Percentiles rank a stretch among this genome's conserved stretches.
Evolutionary conservation across 2,888 invertebrate genomes (phyloP).

Genomic region (Cinara cedri): DNA sequence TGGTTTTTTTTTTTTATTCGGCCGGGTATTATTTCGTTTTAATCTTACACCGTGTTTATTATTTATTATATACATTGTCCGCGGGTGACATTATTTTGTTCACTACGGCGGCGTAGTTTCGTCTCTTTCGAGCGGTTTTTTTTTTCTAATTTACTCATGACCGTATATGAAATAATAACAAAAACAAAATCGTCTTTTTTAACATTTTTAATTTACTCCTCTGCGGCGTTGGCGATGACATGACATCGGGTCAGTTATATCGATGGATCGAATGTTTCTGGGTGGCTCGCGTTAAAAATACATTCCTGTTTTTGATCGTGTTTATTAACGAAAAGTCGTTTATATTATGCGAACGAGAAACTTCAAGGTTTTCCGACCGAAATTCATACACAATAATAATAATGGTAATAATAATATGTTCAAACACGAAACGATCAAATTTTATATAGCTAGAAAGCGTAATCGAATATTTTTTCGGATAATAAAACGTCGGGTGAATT

Average conservation of each 20-base stretch:
- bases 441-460: conserved; percentile 18
- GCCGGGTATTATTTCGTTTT: too few relatives aligned
- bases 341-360: background rate
- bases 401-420: conserved; percentile 6
- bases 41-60: too few relatives aligned
- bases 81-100: background rate
- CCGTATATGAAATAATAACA: too few relatives aligned
- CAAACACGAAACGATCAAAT: conserved; percentile 35
- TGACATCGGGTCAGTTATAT: conserved; percentile 22
- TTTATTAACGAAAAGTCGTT: conserved; percentile 31
- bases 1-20: too few relatives aligned
- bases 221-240: background rate
- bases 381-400: too few relatives aligned
- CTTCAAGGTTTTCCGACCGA: conserved; percentile 37
- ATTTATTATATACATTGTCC: too few relatives aligned
- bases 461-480: conserved; percentile 34
- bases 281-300: conserved; percentile 19
- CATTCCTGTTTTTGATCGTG: conserved; percentile 34
- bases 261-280: conserved; percentile 14
- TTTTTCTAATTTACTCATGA: background rate
- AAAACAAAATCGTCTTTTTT: too few relatives aligned
- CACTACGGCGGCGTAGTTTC: too few relatives aligned
- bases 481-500: conserved; percentile 11
- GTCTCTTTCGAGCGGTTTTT: background rate
- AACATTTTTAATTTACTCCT: too few relatives aligned